Percentiles rank a stretch among this genome's conserved stretches.
Conservation (phyloP, 1,140 invertebrate species). For the Drosophila bipectinata region DNA sequence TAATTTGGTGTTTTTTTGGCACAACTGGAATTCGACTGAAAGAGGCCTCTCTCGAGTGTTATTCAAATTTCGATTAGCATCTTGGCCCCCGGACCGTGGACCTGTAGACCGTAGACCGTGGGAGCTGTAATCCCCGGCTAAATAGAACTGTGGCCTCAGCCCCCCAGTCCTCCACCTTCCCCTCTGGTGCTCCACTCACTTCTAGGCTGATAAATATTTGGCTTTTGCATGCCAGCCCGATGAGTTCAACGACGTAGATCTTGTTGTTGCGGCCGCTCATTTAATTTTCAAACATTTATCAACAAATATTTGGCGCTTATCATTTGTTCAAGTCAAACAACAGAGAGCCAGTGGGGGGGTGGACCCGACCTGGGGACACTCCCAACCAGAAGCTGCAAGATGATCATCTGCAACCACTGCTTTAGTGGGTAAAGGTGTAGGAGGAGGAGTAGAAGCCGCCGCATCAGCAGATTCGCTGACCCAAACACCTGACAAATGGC, state of each 20-base stretch:
- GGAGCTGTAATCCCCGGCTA: slow-evolving; percentile 51
- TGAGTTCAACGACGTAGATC: slow-evolving; percentile 66
- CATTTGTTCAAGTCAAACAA: slow-evolving; percentile 65
- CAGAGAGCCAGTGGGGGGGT: not conserved
- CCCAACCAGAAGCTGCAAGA: slow-evolving; percentile 30
- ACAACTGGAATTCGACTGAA: slow-evolving; percentile 28
- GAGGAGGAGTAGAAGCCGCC: slow-evolving; percentile 6
- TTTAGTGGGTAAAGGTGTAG: not conserved
- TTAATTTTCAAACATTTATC: slow-evolving; percentile 80
- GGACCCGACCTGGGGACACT: slow-evolving; percentile 5
- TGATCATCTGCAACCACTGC: slow-evolving; percentile 16
- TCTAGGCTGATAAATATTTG: slow-evolving; percentile 76
- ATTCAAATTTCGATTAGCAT: slow-evolving; percentile 79
- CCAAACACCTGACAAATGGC: slow-evolving; percentile 44
- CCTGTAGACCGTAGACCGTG: slow-evolving; percentile 35
- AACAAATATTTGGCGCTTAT: slow-evolving; percentile 79
- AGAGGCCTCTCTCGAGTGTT: slow-evolving; percentile 27
- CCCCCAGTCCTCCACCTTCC: not conserved
- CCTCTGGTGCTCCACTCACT: not conserved
- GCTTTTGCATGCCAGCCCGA: slow-evolving; percentile 75
- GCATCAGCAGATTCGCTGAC: slow-evolving; percentile 40
- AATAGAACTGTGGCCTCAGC: slow-evolving; percentile 28
- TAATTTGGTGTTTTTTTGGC: slow-evolving; percentile 15
- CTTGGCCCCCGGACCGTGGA: slow-evolving; percentile 11
- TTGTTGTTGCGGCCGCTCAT: slow-evolving; percentile 61